A percentile compares a stretch with the other conserved stretches of the same genome.
Conservation (phyloP, 2,888 invertebrate genomes). For the Chalcosyrphus nemorum region DNA sequence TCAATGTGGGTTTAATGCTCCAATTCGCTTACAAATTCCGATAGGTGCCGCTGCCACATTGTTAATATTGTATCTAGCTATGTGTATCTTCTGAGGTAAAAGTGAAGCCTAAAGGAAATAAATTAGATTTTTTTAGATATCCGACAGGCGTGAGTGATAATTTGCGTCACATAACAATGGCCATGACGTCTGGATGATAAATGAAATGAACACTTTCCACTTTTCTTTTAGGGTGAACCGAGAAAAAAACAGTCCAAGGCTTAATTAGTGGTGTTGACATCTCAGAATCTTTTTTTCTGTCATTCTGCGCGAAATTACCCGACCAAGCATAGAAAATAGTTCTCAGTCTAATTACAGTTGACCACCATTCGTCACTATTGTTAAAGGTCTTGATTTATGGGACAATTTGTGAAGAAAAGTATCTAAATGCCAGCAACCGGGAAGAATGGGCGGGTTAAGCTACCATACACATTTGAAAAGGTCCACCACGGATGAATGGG, state of each 20-base stretch:
- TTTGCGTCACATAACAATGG: conserved; percentile 14
- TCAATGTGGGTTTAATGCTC: conserved; percentile 48
- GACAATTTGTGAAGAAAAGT: conserved; percentile 55
- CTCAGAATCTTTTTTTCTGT: conserved; percentile 7
- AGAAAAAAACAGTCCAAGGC: conserved; percentile 33
- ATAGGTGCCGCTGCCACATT: conserved; percentile 3
- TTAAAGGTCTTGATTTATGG: conserved; percentile 36
- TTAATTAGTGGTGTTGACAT: conserved; percentile 46
- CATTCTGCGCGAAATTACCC: conserved; percentile 31
- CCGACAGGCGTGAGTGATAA: neutral
- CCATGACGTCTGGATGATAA: conserved; percentile 7
- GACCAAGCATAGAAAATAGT: conserved; percentile 42
- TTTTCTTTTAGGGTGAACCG: conserved; percentile 19
- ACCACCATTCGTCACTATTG: conserved; percentile 44
- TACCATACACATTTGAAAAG: conserved; percentile 39
- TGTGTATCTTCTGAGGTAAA: conserved; percentile 30
- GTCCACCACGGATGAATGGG: conserved; percentile 67
- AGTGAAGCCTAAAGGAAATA: conserved; percentile 32
- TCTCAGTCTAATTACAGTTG: conserved; percentile 68
- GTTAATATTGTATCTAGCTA: conserved; percentile 8
- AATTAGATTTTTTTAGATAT: conserved; percentile 6
- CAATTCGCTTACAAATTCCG: conserved; percentile 34
- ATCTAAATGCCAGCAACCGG: neutral
- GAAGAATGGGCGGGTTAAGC: conserved; percentile 14
- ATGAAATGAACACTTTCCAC: conserved; percentile 51